Evolutionary conservation across 2,797 vertebrate species (phyloP), one percentile per base, ranked within the genome.

Genomic region (Tokudaia tokunoshimensis): DNA sequence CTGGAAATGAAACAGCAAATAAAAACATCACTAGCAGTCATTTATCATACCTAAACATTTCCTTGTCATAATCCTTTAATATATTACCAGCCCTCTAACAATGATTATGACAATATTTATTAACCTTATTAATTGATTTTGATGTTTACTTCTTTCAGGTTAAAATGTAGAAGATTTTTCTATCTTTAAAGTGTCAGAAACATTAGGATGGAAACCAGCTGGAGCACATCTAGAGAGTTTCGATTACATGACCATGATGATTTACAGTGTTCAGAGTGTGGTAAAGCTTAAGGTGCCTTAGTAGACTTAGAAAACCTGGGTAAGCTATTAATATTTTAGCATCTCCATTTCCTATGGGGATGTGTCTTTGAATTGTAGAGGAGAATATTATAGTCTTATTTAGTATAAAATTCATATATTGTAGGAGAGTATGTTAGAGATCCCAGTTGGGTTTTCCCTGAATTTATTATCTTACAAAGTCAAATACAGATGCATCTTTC

Each of bases 401-500:
- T 97, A 96, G 92, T 96, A 87, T 97, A 96, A 97, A 97, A 97
- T 92, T 96, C 94, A 95, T 97, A 95, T 91, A 93, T 96, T 96
- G 95, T 96, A 94, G 89, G 94, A 96, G 94, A 94, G 75, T 96
- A 81, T 97, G 93, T 97, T 97, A 89, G 93, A 93, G 78, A 89
- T 97, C 97, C 92, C 96, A 70, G 47, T 80, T 97, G 97, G 59
- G 63, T 61, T 97, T 97, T 95, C 65, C 74, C 34, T 97, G 95
- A 97, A 97, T 97, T 97, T 96, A 96, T 97, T 97, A 96, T 96
- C 92, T 92, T 96, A 91, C 89, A 89, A 97, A 96, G 94, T 97
- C 96, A 98, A 97, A 97, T 96, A 96, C 91, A 96, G 92, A 95
- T 97, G 94, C 87, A 96, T 97, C 95, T 97, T 97, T 97, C 96